Base-by-base conservation (phyloP, 2,888 invertebrate genomes). In the Ectobius pallidus region DNA sequence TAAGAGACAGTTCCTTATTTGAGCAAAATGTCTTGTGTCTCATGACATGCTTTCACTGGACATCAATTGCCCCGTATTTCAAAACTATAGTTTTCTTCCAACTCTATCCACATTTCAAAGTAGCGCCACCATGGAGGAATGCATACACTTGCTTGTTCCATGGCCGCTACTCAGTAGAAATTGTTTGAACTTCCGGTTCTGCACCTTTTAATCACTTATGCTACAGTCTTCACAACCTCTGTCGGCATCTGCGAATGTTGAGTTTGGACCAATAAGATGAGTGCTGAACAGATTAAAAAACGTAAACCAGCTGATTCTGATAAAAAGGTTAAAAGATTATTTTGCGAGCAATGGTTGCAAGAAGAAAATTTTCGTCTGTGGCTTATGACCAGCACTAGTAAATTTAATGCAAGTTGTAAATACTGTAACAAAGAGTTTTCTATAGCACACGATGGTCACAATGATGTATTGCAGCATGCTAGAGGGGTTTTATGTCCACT, bases 291-390 rank as follows among this genome's bases (percentile, higher is more conserved):
- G 49, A 49, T 9, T 49, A 49, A 9, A 14, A 49, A 49, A 49
- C n/a, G 49, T 49, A 49, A 49, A 49, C 18, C n/a, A n/a, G 49
- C n/a, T 14, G 18, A n/a, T 49, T 18, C n/a, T 18, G 49, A 49
- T 49, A 18, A 49, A 14, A 49, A 18, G n/a, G 18, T 7, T 14
- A 14, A 4, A 14, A 49, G 6, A 49, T 14, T 7, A n/a, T 49
- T 14, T 4, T n/a, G 18, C n/a, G n/a, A n/a, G n/a, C n/a, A n/a
- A n/a, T n/a, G n/a, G n/a, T n/a, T n/a, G n/a, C n/a, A n/a, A n/a
- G 49, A 49, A n/a, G n/a, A 49, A 49, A 6, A 49, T 49, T 49
- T 49, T n/a, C 49, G 18, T n/a, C 49, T 49, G n/a, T 49, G 49
- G 18, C n/a, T 49, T n/a, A 49, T 14, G 18, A 49, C 11, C 18